Base-by-base conservation (phyloP, 2,888 invertebrate genomes). In the Temnothorax rugatulus region DNA sequence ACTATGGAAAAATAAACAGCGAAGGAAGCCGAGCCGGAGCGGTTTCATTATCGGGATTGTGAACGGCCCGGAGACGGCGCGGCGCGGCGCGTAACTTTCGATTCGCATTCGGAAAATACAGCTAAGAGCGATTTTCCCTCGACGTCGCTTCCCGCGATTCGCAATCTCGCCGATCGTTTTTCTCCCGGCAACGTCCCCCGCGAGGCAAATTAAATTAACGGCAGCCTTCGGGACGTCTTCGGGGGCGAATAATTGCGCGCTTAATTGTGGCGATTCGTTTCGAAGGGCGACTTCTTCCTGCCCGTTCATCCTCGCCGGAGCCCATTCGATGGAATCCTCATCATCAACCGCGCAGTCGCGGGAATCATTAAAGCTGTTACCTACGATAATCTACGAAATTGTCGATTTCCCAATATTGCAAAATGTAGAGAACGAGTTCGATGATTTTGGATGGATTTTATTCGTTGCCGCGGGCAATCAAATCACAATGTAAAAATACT, bases 251-350 rank as follows among this genome's bases (percentile, higher is more conserved):
- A 90, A 90, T 90, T 89, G 89, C 89, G 86, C 83, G 86, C 88
- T 89, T 90, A 90, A 90, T 90, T 89, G 90, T 86, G 86, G 85
- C 87, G 89, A 90, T 90, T 88, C 89, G 87, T 90, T 88, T 87
- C 89, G 79, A 71, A 71, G 47, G 59, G 38, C 61, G 59, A 75
- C 47, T 69, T 21, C 59, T 82, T 77, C 57, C 81, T 66, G 66
- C 63, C 52, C 71, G 74, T 73, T 71, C 75, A 61, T 44, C 82
- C 68, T 66, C 57, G 11, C 66, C 64, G 11, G 38, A 47, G 54
- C 41, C 41, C 59, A 68, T 68, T 87, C 86, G 73, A 87, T 84
- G 66, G 82, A 25, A 84, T 84, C 59, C 89, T 64, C 86, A 76
- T 86, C 86, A 84, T 86, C 82, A 82, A 84, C 84, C 82, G 69